phyloP scores from a whole-genome alignment of 2,113 vertebrate species.

The Monopterus albus region DNA sequence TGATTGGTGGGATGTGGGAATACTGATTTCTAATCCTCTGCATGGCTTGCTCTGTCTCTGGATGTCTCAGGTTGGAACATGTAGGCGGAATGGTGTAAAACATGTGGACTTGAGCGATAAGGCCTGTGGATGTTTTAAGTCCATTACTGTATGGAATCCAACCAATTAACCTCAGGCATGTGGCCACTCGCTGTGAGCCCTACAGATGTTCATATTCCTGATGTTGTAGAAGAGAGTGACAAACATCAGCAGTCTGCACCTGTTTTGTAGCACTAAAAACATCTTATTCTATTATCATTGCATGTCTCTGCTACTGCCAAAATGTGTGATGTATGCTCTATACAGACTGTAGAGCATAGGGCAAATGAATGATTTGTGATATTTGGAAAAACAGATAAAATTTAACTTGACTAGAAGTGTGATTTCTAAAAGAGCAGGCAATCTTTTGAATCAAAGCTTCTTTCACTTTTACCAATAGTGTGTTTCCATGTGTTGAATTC shows the following conservation, averaged over 20 bases:
- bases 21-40: conserved; percentile 67
- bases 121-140: conserved; percentile 72
- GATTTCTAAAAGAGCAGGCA: no score
- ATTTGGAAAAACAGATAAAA: no score
- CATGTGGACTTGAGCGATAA: conserved; percentile 74
- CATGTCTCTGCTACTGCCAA: no score
- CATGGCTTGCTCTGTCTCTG: conserved; percentile 60
- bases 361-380: no score
- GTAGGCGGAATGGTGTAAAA: conserved; percentile 70
- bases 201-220: conserved; percentile 39
- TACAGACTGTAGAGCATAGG: no score
- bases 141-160: conserved; percentile 67
- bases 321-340: no score
- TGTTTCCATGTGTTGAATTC: conserved; percentile 18
- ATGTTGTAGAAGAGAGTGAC: conserved; percentile 40
- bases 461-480: not conserved
- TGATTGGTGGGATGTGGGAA: conserved; percentile 74
- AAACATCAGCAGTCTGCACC: conserved; percentile 25
- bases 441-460: not conserved
- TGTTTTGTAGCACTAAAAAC: not conserved
- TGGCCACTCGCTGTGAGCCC: conserved; percentile 54
- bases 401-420: no score
- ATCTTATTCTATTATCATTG: not conserved
- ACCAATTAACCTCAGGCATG: conserved; percentile 62
- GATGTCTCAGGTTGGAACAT: conserved; percentile 72